These are phyloP conservation scores for Pharmacophagus antenor DNA, from an alignment of 2,888 invertebrate genomes.

Conservation along the genomic window DNA sequence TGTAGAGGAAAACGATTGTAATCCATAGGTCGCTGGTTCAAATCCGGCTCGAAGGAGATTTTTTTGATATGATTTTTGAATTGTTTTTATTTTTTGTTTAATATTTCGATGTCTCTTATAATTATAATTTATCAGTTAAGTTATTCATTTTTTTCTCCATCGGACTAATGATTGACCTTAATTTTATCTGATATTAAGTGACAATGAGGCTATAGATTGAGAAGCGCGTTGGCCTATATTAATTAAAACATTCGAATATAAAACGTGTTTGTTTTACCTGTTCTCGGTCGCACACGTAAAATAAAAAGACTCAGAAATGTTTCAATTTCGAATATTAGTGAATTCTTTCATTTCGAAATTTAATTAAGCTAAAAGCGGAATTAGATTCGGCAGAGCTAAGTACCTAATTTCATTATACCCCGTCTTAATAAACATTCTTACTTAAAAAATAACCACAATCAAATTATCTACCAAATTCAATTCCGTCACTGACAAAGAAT, in stretches of 20 bases:
- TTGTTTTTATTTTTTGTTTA: neutral
- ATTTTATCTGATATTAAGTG: no score
- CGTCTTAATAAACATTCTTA: conserved; percentile 36
- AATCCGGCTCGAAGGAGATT: conserved; percentile 80
- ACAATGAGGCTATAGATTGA: no score
- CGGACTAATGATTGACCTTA: no score
- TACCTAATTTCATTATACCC: conserved; percentile 37
- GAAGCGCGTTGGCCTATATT: no score
- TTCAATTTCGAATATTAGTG: neutral
- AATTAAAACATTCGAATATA: no score
- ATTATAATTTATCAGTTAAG: no score
- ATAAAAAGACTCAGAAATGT: neutral
- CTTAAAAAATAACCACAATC: conserved; percentile 37
- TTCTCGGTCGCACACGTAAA: neutral
- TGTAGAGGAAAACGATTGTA: conserved; percentile 60
- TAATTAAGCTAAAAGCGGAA: conserved; percentile 18
- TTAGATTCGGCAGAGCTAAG: conserved; percentile 22
- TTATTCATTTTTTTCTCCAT: no score
- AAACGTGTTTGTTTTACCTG: no score
- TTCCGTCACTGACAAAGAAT: conserved; percentile 47
- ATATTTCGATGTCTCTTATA: no score
- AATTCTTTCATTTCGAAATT: neutral
- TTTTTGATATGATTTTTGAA: conserved; percentile 32
- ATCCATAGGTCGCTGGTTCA: conserved; percentile 83
- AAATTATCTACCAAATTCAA: conserved; percentile 51